Evolutionary conservation across 2,113 vertebrate genomes (phyloP).

Genomic region (Eubucco bourcierii): DNA sequence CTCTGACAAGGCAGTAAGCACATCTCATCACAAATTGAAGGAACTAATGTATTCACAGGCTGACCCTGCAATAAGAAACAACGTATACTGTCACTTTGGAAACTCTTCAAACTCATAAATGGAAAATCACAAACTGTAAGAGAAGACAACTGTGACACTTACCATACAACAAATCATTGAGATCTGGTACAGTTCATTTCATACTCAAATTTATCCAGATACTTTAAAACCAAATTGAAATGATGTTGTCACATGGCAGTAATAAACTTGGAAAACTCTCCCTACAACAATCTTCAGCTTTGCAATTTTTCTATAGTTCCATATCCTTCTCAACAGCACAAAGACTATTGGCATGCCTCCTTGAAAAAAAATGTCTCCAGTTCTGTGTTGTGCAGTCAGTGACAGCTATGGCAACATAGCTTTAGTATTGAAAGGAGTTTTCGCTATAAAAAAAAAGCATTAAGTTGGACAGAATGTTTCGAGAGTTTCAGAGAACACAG

Average conservation of each 20-base stretch:
- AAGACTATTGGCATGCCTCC: neutral
- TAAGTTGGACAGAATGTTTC: neutral
- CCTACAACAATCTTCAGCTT: neutral
- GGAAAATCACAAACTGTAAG: neutral
- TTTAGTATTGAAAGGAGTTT: neutral
- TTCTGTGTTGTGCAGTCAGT: neutral
- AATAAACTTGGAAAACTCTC: neutral
- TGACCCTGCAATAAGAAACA: slow-evolving; percentile 21
- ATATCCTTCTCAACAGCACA: neutral
- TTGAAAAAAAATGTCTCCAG: neutral
- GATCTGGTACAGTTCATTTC: neutral
- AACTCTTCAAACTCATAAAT: neutral
- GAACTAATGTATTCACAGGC: slow-evolving; percentile 14
- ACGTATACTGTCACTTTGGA: slow-evolving; percentile 1
- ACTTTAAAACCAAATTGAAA: neutral
- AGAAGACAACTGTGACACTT: neutral
- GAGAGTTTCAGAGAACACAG: neutral
- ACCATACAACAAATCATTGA: neutral
- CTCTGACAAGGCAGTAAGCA: slow-evolving; percentile 37
- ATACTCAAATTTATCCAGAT: neutral
- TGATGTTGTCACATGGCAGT: neutral
- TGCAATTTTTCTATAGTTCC: neutral
- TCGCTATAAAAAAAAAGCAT: neutral
- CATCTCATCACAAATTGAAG: neutral
- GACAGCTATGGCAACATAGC: neutral